phyloP scores from a whole-genome alignment of 2,113 vertebrate genomes.

The Otis tarda region DNA sequence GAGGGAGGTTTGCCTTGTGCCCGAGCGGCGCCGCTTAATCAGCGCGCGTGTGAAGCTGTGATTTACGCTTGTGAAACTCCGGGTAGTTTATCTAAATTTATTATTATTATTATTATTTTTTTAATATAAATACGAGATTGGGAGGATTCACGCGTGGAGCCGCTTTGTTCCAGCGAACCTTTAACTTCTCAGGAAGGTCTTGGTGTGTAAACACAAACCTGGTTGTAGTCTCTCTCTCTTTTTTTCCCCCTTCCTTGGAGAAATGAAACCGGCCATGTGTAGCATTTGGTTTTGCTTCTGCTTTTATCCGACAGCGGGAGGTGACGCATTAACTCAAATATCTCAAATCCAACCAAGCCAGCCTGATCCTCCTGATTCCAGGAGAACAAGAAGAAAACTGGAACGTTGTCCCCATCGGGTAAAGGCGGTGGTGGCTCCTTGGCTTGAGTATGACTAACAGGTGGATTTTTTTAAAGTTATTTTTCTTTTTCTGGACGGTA shows the following conservation, averaged over 20 bases:
- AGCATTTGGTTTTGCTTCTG: not conserved
- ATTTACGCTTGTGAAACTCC: not conserved
- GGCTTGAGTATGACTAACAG: not conserved
- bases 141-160: not conserved
- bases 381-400: not conserved
- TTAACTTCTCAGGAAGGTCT: not conserved
- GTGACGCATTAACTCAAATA: not conserved
- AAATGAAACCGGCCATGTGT: not conserved
- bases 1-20: not conserved
- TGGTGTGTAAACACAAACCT: not conserved
- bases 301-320: not conserved
- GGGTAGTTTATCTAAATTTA: not conserved
- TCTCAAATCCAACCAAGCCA: not conserved
- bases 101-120: too few species aligned
- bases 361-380: not conserved
- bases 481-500: too few species aligned
- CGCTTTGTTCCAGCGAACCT: not conserved
- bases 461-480: not conserved
- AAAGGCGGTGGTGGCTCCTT: not conserved
- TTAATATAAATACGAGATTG: not conserved
- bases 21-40: not conserved
- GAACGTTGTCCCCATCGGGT: not conserved
- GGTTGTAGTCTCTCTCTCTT: not conserved
- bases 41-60: rapidly evolving
- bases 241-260: not conserved